A percentile compares a stretch with the other conserved stretches of the same genome.
Evolutionary conservation across 2,797 vertebrate species (phyloP).

Genomic region (Acanthurus leucopareius): DNA sequence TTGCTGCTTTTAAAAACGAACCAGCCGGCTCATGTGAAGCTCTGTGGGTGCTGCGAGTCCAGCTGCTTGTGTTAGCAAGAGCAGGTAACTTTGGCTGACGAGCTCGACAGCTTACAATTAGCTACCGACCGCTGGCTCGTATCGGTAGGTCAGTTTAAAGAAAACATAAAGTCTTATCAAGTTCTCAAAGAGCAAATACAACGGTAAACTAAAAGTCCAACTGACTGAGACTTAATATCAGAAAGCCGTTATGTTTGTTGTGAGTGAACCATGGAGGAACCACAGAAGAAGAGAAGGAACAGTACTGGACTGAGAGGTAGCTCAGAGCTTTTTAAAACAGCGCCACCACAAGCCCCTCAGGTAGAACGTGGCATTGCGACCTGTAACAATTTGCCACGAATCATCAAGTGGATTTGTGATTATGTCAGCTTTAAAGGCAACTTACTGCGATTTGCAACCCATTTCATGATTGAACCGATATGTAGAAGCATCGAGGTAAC

Average conservation of each 20-base stretch:
- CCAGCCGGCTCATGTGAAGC: neutral
- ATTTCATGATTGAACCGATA: neutral
- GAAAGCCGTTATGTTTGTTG: conserved; percentile 38
- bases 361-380: conserved; percentile 36
- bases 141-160: no score
- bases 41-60: conserved; percentile 5
- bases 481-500: neutral
- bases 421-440: neutral
- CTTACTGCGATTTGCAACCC: neutral
- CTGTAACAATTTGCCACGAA: neutral
- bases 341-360: conserved; percentile 46
- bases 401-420: neutral
- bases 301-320: neutral
- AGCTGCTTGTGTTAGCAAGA: conserved; percentile 25
- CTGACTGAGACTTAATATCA: neutral
- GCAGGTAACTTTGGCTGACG: conserved; percentile 7
- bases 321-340: conserved; percentile 49
- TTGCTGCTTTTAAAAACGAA: neutral
- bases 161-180: neutral
- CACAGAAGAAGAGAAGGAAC: conserved; percentile 51
- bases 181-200: neutral
- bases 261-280: conserved; percentile 27
- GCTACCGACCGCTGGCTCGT: neutral
- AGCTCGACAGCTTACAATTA: conserved; percentile 21
- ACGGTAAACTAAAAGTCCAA: neutral